Conservation (phyloP, 2,113 vertebrate genomes). For the Peromyscus californicus region DNA sequence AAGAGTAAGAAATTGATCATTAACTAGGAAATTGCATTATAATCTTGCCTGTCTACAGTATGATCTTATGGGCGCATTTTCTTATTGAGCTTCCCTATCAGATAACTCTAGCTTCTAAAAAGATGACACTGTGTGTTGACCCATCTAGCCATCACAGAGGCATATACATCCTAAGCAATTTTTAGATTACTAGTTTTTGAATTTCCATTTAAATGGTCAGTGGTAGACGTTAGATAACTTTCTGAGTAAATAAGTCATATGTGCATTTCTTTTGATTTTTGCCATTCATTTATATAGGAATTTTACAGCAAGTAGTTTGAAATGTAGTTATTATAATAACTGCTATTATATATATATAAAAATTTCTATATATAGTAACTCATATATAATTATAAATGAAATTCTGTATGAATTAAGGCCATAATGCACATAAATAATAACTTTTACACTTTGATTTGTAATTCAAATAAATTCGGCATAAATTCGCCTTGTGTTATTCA, state of each 20-base stretch:
- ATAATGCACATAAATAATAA: background rate
- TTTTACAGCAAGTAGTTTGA: background rate
- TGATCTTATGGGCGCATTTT: background rate
- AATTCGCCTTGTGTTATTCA: background rate
- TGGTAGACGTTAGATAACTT: background rate
- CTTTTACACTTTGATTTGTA: background rate
- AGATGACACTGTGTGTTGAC: background rate
- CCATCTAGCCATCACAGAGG: background rate
- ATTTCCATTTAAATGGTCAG: background rate
- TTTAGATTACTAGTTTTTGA: background rate
- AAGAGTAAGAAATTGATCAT: background rate
- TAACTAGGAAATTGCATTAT: background rate
- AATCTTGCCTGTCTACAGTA: background rate
- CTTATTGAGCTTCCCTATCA: background rate
- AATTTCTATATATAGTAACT: background rate
- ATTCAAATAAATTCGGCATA: background rate
- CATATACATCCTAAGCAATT: background rate
- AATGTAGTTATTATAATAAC: slow-evolving; percentile 5
- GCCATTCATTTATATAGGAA: background rate
- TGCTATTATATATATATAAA: background rate
- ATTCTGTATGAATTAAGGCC: background rate
- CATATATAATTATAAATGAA: background rate
- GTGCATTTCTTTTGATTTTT: background rate
- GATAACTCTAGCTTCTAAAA: background rate
- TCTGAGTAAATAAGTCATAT: background rate